These are phyloP conservation scores for Meghimatium bilineatum DNA, from an alignment of 2,888 invertebrate species.

Conservation along the genomic window DNA sequence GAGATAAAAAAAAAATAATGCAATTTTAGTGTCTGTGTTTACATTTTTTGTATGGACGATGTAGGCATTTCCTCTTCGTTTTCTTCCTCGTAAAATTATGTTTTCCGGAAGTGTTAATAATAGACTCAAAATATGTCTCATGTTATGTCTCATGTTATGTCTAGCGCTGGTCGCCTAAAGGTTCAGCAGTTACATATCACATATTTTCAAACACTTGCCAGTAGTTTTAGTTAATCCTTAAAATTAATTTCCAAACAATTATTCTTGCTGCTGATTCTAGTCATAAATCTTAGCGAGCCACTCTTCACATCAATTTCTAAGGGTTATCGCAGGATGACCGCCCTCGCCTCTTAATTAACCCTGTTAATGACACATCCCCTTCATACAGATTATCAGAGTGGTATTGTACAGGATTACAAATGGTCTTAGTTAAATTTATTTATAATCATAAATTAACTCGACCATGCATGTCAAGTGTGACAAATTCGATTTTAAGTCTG, in stretches of 20 bases:
- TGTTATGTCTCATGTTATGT: no score
- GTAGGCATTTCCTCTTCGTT: no score
- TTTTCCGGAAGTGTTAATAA: no score
- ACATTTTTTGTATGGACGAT: no score
- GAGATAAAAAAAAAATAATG: no score
- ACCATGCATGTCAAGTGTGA: not conserved
- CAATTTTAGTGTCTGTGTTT: no score
- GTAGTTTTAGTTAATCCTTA: not conserved
- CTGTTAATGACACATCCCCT: not conserved
- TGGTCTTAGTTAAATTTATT: constrained; percentile 11
- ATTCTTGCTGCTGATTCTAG: not conserved
- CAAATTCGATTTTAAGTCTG: not conserved
- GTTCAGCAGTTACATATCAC: no score
- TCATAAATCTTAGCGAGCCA: not conserved
- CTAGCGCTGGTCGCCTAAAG: no score
- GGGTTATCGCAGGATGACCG: not conserved
- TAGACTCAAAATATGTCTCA: no score
- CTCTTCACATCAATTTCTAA: not conserved
- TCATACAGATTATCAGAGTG: not conserved
- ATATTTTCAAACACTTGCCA: no score
- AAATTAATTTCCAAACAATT: constrained; percentile 12
- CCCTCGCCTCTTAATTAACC: constrained; percentile 2
- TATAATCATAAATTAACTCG: constrained; percentile 16
- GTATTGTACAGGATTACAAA: constrained; percentile 6
- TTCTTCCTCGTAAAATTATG: no score